Evolutionary conservation across 2,888 invertebrate genomes (phyloP), one percentile per base, ranked within the genome.

Genomic region (Aquatica leii): DNA sequence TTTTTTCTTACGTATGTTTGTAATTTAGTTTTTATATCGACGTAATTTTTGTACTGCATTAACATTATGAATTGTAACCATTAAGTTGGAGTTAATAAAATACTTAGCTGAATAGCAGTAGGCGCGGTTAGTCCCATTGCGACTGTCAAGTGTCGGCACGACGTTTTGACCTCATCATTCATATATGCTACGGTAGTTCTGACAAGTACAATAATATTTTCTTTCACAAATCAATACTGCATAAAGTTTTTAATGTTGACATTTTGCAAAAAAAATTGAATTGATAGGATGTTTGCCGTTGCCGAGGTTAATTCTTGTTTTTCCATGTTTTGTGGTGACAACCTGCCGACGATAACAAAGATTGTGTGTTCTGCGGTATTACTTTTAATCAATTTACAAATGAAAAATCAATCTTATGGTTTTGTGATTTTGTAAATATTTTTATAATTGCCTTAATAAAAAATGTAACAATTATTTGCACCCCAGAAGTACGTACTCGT

Each of bases 161-260:
- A 70, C 71, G 73, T 73, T 74, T 71, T 73, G 77, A 77, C 77
- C 77, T 76, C 78, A 77, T 78, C 76, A 76, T 64, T 72, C 76
- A 76, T 74, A 69, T 52, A 46, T 46, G 64, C 50, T 59, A 66
- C n/a, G 18, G 63, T 54, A 60, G 59, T 58, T 46, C 69, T 67
- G 70, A 72, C 73, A 70, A 69, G 66, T 61, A 71, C 72, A 72
- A 71, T 66, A 70, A 73, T 72, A 70, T 69, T 64, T 51, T 64
- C 58, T 62, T 72, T 73, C 24, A 6, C 24, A 50, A 58, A 74
- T 74, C 74, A 71, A 74, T 74, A 72, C 67, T 21, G 20, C 21
- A 11, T 31, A 15, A 20, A 18, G 37, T 57, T 31, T 48, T 14
- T 18, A 34, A 40, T 48, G 9, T 24, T 12, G 20, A 9, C 15